A percentile compares a stretch with the other conserved stretches of the same genome.
phyloP scores from a whole-genome alignment of 2,797 vertebrate species.

The Hypotaenidia okinawae region DNA sequence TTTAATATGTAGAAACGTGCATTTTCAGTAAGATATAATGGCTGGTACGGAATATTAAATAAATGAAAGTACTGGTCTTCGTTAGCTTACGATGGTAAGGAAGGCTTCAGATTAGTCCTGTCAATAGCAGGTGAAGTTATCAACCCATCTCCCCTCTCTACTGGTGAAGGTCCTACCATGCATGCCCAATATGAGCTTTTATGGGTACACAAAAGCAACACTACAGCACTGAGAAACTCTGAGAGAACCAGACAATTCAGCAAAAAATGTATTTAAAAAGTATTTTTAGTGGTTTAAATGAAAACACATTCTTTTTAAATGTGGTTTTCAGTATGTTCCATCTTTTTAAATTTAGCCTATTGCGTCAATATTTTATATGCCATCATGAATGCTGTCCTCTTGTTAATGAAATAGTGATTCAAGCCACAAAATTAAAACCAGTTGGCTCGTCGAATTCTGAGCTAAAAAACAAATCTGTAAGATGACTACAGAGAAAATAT shows the following conservation, averaged over 20 bases:
- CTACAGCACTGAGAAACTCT: constrained; percentile 4
- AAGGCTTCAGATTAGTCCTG: constrained; percentile 47
- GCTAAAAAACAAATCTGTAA: constrained; percentile 12
- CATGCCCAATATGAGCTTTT: constrained; percentile 36
- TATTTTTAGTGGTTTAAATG: constrained; percentile 66
- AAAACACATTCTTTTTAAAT: constrained; percentile 61
- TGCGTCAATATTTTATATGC: constrained; percentile 70
- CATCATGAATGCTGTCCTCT: constrained; percentile 61
- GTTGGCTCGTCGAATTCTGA: constrained; percentile 15
- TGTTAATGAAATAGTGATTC: constrained; percentile 71
- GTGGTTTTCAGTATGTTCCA: constrained; percentile 47
- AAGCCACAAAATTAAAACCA: constrained; percentile 74
- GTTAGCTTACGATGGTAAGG: constrained; percentile 19
- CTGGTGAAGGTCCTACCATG: not conserved
- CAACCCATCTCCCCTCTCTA: not conserved
- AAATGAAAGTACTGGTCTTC: not conserved
- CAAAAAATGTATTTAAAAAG: constrained; percentile 56
- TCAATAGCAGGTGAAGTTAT: constrained; percentile 40
- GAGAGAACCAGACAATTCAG: constrained; percentile 27
- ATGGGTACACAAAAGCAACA: constrained; percentile 4
- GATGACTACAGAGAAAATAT: not conserved
- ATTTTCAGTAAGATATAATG: constrained; percentile 68
- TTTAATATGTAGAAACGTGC: constrained; percentile 55
- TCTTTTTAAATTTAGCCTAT: constrained; percentile 67
- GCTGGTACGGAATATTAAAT: constrained; percentile 46